Evolutionary conservation across 1,140 invertebrate species (phyloP).

Genomic region (Ridgeia piscesae): DNA sequence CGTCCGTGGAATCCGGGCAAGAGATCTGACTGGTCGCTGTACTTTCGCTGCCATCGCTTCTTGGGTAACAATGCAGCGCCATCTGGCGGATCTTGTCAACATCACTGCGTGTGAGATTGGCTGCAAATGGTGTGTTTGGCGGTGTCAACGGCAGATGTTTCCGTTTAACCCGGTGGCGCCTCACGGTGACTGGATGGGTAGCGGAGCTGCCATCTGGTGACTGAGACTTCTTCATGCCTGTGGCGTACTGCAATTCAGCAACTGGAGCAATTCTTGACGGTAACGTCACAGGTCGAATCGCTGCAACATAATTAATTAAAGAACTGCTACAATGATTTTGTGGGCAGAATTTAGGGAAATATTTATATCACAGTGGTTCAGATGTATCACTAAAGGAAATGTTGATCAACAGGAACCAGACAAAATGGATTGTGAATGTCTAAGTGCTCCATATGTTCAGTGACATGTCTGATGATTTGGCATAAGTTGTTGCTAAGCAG

Average conservation of each 20-base stretch:
- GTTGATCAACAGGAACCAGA: too few species aligned
- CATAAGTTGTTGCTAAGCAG: too few species aligned
- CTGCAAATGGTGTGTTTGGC: not conserved
- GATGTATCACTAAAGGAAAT: too few species aligned
- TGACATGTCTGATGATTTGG: too few species aligned
- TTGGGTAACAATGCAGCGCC: not conserved
- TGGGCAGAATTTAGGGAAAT: too few species aligned
- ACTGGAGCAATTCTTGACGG: not conserved
- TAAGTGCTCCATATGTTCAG: too few species aligned
- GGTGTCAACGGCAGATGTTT: not conserved
- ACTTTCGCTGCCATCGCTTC: not conserved
- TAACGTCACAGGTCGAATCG: not conserved
- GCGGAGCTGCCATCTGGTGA: not conserved
- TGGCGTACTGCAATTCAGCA: not conserved
- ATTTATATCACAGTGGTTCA: too few species aligned
- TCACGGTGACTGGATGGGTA: not conserved
- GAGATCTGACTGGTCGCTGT: conserved; percentile 13
- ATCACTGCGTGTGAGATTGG: not conserved
- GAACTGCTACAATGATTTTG: not conserved
- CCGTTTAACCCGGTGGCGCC: not conserved
- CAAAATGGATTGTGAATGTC: too few species aligned
- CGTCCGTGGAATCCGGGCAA: not conserved
- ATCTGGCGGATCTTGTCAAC: not conserved
- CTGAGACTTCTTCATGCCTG: not conserved
- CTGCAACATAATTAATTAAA: not conserved